Base-by-base conservation (phyloP, 2,888 invertebrate genomes). In the Ochropacha duplaris region DNA sequence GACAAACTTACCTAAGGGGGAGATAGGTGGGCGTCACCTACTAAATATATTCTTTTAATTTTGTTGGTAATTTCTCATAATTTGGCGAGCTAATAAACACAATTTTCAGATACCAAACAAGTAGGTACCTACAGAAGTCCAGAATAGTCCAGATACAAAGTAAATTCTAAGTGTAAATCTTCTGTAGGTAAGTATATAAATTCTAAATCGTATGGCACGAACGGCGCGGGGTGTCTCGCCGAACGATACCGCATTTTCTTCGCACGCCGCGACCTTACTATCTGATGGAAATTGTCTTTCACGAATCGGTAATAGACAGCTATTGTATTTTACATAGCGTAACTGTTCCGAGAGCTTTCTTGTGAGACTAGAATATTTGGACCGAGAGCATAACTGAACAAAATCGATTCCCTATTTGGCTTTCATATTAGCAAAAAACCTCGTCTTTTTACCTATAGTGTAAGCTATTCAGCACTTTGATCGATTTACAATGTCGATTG, bases 251-350 rank as follows among this genome's bases (percentile, higher is more conserved):
- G 62, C 61, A 65, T 74, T 70, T 65, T 65, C 74, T 67, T 66
- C 60, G 69, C 72, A 72, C 71, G 76, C 75, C 68, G 68, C 64
- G 52, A 34, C 31, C 52, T 31, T 52, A 19, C 64, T 57, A 63
- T 68, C 64, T 55, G 57, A 65, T 68, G 73, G 72, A 84, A 86
- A 88, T 88, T 84, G 84, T 83, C 84, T 86, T 78, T 83, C 76
- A 74, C 84, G 76, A 86, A 87, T 88, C 83, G 80, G 80, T 88
- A 87, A 87, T 87, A 71, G 68, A 50, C 62, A 62, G 60, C 61
- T 64, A 71, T 74, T 68, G 74, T 65, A 55, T 62, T 68, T 72
- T 66, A 72, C 57, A 62, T 69, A 44, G 14, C 9, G 8, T 44
- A 72, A 70, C 67, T 63, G 62, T 62, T 52, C 19, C 52, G 22